Evolutionary conservation across 2,888 invertebrate species (phyloP).

Genomic region (Sinelater perroti): DNA sequence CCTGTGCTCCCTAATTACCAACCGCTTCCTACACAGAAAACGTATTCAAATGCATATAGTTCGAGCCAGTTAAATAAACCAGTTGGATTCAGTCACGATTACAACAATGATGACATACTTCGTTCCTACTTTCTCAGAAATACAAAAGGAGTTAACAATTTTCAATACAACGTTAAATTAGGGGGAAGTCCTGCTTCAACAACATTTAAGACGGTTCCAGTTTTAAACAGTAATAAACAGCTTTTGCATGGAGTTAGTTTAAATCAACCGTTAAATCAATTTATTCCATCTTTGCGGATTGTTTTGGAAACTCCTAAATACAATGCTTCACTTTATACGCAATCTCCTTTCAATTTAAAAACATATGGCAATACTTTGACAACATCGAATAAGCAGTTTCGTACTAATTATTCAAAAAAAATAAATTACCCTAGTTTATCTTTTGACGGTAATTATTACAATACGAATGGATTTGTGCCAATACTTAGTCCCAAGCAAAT

Average conservation of each 20-base stretch:
- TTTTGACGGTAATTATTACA: too few relatives aligned
- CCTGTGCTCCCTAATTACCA: neutral
- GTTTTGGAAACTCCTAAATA: neutral
- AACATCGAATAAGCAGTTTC: too few relatives aligned
- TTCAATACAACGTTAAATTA: too few relatives aligned
- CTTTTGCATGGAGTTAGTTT: too few relatives aligned
- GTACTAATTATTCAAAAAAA: too few relatives aligned
- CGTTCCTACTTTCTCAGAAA: neutral
- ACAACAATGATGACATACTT: neutral
- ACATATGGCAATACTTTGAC: too few relatives aligned
- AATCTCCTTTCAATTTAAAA: neutral
- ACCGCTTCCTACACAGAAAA: neutral
- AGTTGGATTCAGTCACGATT: neutral
- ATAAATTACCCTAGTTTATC: too few relatives aligned
- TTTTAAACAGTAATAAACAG: too few relatives aligned
- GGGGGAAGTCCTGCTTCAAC: too few relatives aligned
- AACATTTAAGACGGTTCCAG: too few relatives aligned
- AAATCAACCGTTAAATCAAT: neutral
- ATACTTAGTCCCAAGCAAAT: too few relatives aligned
- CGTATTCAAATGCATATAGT: neutral
- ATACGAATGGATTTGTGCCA: too few relatives aligned
- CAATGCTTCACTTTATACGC: neutral
- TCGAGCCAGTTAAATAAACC: neutral
- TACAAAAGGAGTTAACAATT: conserved; percentile 2
- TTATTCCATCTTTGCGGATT: conserved; percentile 10